Evolutionary conservation across 2,797 vertebrate species (phyloP), one percentile per base, ranked within the genome.

Genomic region (Chelon auratus): DNA sequence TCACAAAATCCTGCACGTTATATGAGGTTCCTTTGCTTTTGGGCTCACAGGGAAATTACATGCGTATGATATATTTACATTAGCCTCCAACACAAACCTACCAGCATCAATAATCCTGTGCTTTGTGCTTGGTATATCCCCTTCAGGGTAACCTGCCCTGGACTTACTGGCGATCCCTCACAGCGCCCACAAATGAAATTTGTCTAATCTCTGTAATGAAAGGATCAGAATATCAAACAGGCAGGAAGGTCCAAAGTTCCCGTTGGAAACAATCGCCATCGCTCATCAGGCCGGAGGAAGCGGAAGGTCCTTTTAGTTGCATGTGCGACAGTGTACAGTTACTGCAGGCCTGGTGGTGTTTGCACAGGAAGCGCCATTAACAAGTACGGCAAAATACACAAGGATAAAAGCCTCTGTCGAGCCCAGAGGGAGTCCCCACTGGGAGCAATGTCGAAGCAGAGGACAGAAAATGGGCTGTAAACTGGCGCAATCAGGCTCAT

Each of bases 171-270:
- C n/a, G 3, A n/a, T 7, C 5, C 70, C 55, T 6, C 56, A 58
- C 74, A 53, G 79, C 52, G 9, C 51, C 37, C 70, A 55, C 71
- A 52, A 77, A 89, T 89, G 36, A 89, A 88, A 87, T 69, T 26
- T 68, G 59, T 66, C 75, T 76, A 68, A 86, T 87, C 63, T 72
- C 63, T 72, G 53, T 81, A 85, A 82, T 85, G 78, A 90, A 72
- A 83, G 80, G 76, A 75, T 84, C 63, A 72, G 71, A 72, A 55
- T 75, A 54, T 78, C 10, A 69, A 67, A 78, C 66, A 22, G 58
- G 57, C 81, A 86, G 88, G 90, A 92, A 91, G 83, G 81, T 73
- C 78, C 61, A 62, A 63, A 87, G 67, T 87, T 91, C 85, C 90
- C 87, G 85, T 66, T 70, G 33, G 42, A 74, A 87, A 86, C 89